Evolutionary conservation across 2,797 vertebrate species (phyloP), one percentile per base, ranked within the genome.

Genomic region (Anisognathus igniventris): DNA sequence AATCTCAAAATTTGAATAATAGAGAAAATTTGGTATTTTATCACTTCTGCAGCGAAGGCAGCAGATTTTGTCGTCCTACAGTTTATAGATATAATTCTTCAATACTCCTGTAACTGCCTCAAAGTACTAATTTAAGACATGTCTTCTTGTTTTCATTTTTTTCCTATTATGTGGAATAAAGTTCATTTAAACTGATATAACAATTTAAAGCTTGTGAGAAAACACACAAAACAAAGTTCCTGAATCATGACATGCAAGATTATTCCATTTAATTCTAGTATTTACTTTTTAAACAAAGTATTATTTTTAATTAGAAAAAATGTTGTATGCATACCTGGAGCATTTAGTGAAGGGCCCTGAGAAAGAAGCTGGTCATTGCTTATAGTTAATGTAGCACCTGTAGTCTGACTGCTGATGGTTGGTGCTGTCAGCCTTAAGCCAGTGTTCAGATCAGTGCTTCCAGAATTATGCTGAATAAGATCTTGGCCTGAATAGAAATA

Each of bases 361-460:
- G 98, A 98, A 93, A 99, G 98, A 35, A 99, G 98, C 66, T 99
- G 99, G 79, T 99, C 98, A 2, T 97, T 98, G 96, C 98, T 98
- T 95, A 98, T 98, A 19, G 98, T 98, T 94, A 99, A 95, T 7
- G 98, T 98, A 74, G 98, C 97, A 47, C 97, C 97, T 65, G 97
- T 77, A 44, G 98, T 92, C 65, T 98, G 98, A 94, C 90, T 97
- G 31, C 40, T 98, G 84, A 99, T 97, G 11, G 95, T 27, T 54
- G 98, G 97, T 0, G 98, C 96, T 14, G 98, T 96, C 87, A 99
- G 93, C 74, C 98, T 96, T 74, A 99, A 97, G 67, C 98, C 97
- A 64, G 98, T 97, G 7, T 97, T 98, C 66, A 99, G 95, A 77
- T 99, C 98, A 40, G 94, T 94, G 42, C 95, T 95, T 71, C 96